These are phyloP conservation scores for Leptinotarsa haldemani DNA, from an alignment of 2,888 invertebrate species.

Conservation along the genomic window DNA sequence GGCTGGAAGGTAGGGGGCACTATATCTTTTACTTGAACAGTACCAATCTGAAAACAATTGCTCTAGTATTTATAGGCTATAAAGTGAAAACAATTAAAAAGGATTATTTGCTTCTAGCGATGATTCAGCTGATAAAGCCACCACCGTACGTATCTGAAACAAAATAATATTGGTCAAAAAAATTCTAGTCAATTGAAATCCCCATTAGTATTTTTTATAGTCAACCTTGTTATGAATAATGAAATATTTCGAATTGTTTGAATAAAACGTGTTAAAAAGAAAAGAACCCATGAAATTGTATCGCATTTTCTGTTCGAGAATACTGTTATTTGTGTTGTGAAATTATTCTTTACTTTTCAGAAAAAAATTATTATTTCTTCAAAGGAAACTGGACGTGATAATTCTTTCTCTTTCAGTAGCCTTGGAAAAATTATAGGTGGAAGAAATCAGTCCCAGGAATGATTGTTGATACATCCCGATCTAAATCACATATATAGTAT, in stretches of 20 bases:
- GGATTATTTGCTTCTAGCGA: neutral
- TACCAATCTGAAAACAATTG: too few relatives aligned
- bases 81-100: neutral
- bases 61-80: too few relatives aligned
- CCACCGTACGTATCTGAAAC: conserved; percentile 1
- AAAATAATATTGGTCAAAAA: neutral
- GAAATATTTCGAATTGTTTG: conserved; percentile 9
- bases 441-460: too few relatives aligned
- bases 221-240: conserved; percentile 12
- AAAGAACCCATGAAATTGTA: neutral
- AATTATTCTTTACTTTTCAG: conserved; percentile 1
- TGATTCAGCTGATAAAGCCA: neutral
- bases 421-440: too few relatives aligned
- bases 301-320: neutral
- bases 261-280: conserved; percentile 16
- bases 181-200: neutral
- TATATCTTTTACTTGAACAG: too few relatives aligned
- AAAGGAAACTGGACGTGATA: neutral
- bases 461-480: too few relatives aligned
- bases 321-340: neutral
- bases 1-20: too few relatives aligned
- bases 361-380: neutral
- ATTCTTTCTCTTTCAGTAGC: neutral
- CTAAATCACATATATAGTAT: too few relatives aligned
- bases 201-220: conserved; percentile 7